A percentile compares a stretch with the other conserved stretches of the same genome.
Conservation (phyloP, 1,140 invertebrate genomes). For the Drosophila kurseongensis region DNA sequence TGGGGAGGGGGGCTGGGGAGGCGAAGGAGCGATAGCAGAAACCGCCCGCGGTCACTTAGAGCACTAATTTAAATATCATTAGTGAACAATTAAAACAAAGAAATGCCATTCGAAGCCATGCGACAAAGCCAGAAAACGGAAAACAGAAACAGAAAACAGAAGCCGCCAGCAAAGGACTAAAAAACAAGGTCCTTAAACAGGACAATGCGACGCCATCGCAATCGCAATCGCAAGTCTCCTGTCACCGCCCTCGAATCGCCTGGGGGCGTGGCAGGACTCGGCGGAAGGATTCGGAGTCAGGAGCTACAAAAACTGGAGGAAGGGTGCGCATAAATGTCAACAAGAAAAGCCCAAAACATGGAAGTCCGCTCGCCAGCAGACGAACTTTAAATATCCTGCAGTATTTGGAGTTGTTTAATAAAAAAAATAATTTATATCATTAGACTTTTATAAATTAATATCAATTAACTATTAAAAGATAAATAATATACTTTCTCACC, state of each 20-base stretch:
- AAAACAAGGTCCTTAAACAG: neutral
- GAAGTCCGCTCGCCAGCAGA: neutral
- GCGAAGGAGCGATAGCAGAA: neutral
- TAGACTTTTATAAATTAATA: no score
- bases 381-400: constrained; percentile 8
- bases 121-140: constrained; percentile 23
- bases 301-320: constrained; percentile 10
- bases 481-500: no score
- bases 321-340: constrained; percentile 64
- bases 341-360: constrained; percentile 18
- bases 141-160: neutral
- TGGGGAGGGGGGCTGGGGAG: no score
- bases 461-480: no score
- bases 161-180: constrained; percentile 8
- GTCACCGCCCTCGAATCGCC: constrained; percentile 58
- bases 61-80: constrained; percentile 80
- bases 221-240: constrained; percentile 33
- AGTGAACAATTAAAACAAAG: constrained; percentile 76
- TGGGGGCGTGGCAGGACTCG: constrained; percentile 2
- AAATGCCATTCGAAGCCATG: constrained; percentile 18
- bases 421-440: no score
- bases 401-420: no score
- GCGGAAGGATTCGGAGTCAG: neutral
- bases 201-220: constrained; percentile 39
- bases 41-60: constrained; percentile 68